A percentile compares a stretch with the other conserved stretches of the same genome.
Conservation (phyloP, 2,113 vertebrate genomes). For the Abramis brama region DNA sequence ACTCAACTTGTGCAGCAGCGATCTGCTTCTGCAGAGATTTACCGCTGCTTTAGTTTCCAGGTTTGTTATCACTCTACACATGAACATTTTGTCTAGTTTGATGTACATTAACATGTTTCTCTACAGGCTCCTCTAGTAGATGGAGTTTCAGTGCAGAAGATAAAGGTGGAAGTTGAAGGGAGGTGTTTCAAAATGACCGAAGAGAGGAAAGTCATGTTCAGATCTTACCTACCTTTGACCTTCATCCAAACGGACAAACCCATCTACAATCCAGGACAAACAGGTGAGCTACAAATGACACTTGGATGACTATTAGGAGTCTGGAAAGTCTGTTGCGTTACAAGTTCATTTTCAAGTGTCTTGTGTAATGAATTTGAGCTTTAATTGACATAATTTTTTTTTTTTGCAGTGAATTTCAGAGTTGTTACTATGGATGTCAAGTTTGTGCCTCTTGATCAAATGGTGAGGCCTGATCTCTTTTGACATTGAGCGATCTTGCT, state of each 20-base stretch:
- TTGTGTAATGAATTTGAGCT: not conserved
- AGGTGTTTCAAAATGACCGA: constrained; percentile 61
- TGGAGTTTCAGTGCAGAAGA: constrained; percentile 20
- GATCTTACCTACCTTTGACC: constrained; percentile 33
- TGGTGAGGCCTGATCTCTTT: not conserved
- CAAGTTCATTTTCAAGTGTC: not conserved
- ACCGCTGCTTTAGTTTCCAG: constrained; percentile 61
- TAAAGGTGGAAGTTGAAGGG: constrained; percentile 66
- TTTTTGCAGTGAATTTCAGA: not conserved
- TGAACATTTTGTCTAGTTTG: not conserved
- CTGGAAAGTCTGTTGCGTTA: not conserved
- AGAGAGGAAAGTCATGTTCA: constrained; percentile 44
- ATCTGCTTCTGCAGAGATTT: constrained; percentile 41
- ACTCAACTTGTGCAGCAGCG: constrained; percentile 22
- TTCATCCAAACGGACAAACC: constrained; percentile 74
- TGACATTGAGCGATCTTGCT: no score
- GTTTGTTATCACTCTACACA: constrained; percentile 43
- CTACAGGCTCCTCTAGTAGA: constrained; percentile 63
- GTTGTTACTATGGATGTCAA: not conserved
- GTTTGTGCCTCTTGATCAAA: constrained; percentile 12
- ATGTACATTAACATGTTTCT: not conserved
- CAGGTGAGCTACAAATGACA: constrained; percentile 55
- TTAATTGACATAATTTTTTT: no score
- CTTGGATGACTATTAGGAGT: not conserved
- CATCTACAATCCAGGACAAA: constrained; percentile 73